These are phyloP conservation scores for Chascanopsetta lugubris DNA, from an alignment of 2,113 vertebrate genomes.

Conservation along the genomic window DNA sequence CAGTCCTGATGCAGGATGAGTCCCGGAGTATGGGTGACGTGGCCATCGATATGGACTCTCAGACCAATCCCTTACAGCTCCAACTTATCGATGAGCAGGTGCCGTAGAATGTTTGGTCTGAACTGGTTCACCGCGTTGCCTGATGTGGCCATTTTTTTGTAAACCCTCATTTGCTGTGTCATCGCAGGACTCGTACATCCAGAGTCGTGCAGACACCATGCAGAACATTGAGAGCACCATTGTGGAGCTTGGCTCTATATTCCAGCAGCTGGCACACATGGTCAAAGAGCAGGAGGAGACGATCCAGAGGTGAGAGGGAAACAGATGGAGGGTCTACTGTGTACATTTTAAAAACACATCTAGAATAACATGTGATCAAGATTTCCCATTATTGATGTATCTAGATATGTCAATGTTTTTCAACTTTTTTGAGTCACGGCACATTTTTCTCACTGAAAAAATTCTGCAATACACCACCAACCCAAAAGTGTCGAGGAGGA, in stretches of 20 bases:
- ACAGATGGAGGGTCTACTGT: background rate
- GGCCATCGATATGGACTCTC: conserved; percentile 89
- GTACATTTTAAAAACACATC: background rate
- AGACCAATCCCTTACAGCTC: conserved; percentile 86
- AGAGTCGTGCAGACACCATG: conserved; percentile 92
- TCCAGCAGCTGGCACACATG: conserved; percentile 94
- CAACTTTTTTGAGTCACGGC: no score
- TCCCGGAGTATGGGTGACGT: conserved; percentile 84
- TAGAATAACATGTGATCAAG: no score
- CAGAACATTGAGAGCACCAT: conserved; percentile 95
- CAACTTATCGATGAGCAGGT: conserved; percentile 94
- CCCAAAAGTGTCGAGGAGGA: no score
- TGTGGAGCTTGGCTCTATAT: conserved; percentile 92
- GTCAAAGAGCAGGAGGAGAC: conserved; percentile 95
- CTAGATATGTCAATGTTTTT: no score
- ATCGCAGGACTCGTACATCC: conserved; percentile 90
- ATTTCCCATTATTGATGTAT: no score
- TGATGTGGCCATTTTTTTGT: background rate
- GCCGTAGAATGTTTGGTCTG: background rate
- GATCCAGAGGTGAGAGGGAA: conserved; percentile 84
- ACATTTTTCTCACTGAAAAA: no score
- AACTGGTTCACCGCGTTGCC: background rate
- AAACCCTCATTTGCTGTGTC: conserved; percentile 10
- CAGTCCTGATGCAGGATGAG: conserved; percentile 89
- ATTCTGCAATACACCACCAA: no score